These are phyloP conservation scores for Spodoptera littoralis DNA, from an alignment of 2,888 invertebrate species.

Conservation along the genomic window DNA sequence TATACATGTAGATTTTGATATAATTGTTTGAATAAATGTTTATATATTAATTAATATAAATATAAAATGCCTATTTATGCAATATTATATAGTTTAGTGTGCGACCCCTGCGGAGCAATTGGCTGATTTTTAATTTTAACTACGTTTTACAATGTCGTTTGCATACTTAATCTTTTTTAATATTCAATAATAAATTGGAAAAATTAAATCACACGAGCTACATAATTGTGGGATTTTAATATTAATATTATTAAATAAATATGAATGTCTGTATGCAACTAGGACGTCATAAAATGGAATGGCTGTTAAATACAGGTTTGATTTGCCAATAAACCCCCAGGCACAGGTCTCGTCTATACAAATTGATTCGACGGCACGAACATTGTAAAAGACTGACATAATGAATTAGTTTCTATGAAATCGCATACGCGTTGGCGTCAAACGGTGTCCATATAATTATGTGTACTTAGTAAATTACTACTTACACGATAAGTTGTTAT, in stretches of 20 bases:
- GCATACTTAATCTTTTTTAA: constrained; percentile 21
- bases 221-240: constrained; percentile 21
- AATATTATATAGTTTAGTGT: constrained; percentile 18
- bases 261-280: constrained; percentile 11
- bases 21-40: constrained; percentile 50
- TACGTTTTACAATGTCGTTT: constrained; percentile 40
- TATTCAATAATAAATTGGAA: constrained; percentile 3
- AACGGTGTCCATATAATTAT: no score
- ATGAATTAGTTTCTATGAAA: neutral
- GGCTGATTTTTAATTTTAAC: constrained; percentile 33
- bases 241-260: constrained; percentile 13
- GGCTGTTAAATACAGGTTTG: constrained; percentile 10
- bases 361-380: constrained; percentile 21
- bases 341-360: constrained; percentile 13
- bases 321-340: constrained; percentile 14
- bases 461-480: no score
- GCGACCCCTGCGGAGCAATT: constrained; percentile 44
- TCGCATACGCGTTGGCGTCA: no score
- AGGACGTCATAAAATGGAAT: constrained; percentile 20
- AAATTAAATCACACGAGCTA: constrained; percentile 19
- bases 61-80: constrained; percentile 34
- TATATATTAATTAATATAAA: constrained; percentile 47
- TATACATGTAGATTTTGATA: constrained; percentile 47
- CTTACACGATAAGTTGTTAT: no score
- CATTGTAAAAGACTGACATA: constrained; percentile 4